These are phyloP conservation scores for Conus canariensis DNA, from an alignment of 2,888 invertebrate species.

Conservation along the genomic window DNA sequence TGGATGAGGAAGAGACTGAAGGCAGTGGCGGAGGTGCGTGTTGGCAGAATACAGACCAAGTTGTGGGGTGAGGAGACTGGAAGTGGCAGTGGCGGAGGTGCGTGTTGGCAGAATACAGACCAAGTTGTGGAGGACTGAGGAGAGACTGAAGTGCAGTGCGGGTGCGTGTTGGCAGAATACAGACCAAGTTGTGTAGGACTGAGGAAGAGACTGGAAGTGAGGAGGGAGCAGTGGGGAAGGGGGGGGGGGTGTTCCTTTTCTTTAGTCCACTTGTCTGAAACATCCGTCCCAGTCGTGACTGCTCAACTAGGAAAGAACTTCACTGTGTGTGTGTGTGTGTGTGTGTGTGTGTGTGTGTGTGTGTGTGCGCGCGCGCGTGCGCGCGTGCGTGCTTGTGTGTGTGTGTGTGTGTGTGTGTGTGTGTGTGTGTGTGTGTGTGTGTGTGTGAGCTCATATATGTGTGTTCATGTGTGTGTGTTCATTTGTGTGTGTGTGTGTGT, in stretches of 20 bases:
- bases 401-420: too few species aligned
- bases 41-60: too few species aligned
- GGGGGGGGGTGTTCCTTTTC: neutral
- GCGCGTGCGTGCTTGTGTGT: too few species aligned
- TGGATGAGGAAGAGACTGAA: neutral
- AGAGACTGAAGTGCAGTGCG: neutral
- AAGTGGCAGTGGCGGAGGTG: neutral
- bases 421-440: too few species aligned
- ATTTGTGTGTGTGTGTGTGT: neutral
- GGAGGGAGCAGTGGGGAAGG: neutral
- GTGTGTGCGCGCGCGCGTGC: neutral
- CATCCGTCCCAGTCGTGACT: too few species aligned
- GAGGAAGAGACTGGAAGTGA: neutral
- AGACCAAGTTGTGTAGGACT: too few species aligned
- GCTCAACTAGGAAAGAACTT: neutral
- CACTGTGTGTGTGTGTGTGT: neutral
- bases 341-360: neutral
- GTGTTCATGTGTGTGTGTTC: neutral
- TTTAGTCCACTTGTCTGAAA: too few species aligned
- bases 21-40: neutral
- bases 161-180: too few species aligned
- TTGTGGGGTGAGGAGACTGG: neutral
- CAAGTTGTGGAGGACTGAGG: neutral
- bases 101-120: too few species aligned
- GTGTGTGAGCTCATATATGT: neutral